phyloP scores from a whole-genome alignment of 2,797 vertebrate genomes.

The Ctenopoma kingsleyae region DNA sequence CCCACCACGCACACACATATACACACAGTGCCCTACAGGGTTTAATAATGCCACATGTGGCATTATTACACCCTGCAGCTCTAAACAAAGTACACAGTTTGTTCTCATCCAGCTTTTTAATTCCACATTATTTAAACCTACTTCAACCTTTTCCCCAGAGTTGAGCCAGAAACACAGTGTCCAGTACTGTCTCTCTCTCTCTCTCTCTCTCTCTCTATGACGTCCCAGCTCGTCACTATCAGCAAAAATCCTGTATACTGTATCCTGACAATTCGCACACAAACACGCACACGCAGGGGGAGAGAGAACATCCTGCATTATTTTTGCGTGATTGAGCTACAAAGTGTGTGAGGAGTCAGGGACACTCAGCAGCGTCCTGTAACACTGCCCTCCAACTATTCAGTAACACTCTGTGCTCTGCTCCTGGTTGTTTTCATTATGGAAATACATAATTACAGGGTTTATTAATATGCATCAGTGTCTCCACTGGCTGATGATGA shows the following conservation, averaged over 20 bases:
- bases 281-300: background rate
- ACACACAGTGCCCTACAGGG: accelerated
- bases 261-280: conserved; percentile 11
- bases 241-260: conserved; percentile 31
- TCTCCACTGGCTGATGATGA: background rate
- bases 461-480: conserved; percentile 2
- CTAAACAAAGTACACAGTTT: conserved; percentile 7
- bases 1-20: too few species aligned
- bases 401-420: conserved; percentile 42
- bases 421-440: conserved; percentile 19
- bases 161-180: conserved; percentile 36
- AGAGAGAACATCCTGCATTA: conserved; percentile 19
- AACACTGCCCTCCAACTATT: conserved; percentile 27
- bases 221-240: conserved; percentile 11
- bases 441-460: conserved; percentile 3
- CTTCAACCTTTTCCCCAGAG: background rate
- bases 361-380: conserved; percentile 18
- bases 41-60: too few species aligned
- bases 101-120: conserved; percentile 4
- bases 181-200: conserved; percentile 17
- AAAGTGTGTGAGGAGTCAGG: conserved; percentile 36
- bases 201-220: conserved; percentile 8
- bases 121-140: conserved; percentile 8
- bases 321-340: background rate
- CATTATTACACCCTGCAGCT: conserved; percentile 9